Percentiles rank a stretch among this genome's conserved stretches.
Conservation (phyloP, 2,797 vertebrate genomes). For the Hemibagrus guttatus region DNA sequence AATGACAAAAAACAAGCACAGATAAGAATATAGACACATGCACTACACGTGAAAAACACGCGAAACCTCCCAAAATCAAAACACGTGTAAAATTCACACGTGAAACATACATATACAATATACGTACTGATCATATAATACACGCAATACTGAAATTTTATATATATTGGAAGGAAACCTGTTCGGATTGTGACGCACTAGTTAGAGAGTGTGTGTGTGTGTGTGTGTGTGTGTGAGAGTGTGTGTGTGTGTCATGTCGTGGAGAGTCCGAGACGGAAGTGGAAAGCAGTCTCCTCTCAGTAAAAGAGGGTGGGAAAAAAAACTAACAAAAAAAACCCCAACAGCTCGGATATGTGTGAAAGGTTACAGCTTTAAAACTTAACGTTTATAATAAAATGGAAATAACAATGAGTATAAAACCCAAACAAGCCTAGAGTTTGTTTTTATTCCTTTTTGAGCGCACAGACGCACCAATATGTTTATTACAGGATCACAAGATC, state of each 20-base stretch:
- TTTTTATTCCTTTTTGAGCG: neutral
- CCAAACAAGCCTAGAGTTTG: neutral
- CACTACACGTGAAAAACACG: too few relatives aligned
- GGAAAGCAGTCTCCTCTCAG: neutral
- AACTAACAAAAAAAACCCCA: too few relatives aligned
- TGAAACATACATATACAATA: too few relatives aligned
- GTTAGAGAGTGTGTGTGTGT: neutral
- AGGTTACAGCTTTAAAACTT: neutral
- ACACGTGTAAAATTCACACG: too few relatives aligned
- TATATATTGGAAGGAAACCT: too few relatives aligned
- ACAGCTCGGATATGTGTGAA: neutral
- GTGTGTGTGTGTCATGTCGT: neutral
- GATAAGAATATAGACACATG: too few relatives aligned
- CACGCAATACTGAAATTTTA: too few relatives aligned
- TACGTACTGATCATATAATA: too few relatives aligned
- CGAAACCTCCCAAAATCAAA: too few relatives aligned
- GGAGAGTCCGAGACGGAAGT: conserved; percentile 2
- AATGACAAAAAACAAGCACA: too few relatives aligned
- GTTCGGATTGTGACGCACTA: too few relatives aligned
- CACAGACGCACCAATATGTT: neutral
- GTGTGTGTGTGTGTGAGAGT: neutral
- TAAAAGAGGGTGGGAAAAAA: too few relatives aligned
- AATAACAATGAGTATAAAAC: neutral
- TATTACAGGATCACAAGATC: neutral
- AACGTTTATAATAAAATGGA: neutral